phyloP scores from a whole-genome alignment of 2,797 vertebrate species.

The Acanthurus leucopareius region DNA sequence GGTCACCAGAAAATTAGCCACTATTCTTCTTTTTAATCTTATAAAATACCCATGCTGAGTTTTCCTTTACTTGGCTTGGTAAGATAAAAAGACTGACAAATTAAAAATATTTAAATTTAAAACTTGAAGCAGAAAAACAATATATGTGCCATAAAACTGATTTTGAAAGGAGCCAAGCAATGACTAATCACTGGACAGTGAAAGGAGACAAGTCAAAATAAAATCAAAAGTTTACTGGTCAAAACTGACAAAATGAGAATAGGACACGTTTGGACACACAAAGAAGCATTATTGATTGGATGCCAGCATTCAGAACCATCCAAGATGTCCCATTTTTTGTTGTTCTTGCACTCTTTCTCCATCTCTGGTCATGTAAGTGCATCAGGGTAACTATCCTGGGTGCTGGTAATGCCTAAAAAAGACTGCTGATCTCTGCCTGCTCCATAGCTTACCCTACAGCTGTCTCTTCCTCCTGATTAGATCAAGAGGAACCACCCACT shows the following conservation, averaged over 20 bases:
- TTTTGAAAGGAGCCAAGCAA: constrained; percentile 40
- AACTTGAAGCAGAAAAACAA: constrained; percentile 39
- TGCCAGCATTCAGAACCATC: constrained; percentile 40
- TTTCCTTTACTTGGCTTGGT: constrained; percentile 18
- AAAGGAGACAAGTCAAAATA: constrained; percentile 64
- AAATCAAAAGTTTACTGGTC: constrained; percentile 59
- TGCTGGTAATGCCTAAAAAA: constrained; percentile 58
- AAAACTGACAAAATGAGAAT: constrained; percentile 46
- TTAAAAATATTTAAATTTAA: constrained; percentile 31
- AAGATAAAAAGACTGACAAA: constrained; percentile 33
- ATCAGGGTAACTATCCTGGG: constrained; percentile 37
- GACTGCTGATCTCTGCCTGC: constrained; percentile 27
- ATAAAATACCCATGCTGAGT: constrained; percentile 23
- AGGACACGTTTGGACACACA: constrained; percentile 1
- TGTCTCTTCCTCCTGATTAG: constrained; percentile 46
- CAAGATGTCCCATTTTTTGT: constrained; percentile 24
- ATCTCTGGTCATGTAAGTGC: constrained; percentile 20
- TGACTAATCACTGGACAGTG: constrained; percentile 69
- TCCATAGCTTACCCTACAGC: constrained; percentile 30
- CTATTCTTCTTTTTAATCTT: constrained; percentile 20
- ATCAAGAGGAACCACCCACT: constrained; percentile 54
- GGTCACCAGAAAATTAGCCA: constrained; percentile 34
- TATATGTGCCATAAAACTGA: constrained; percentile 37
- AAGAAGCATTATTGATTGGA: constrained; percentile 26
- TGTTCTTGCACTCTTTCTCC: constrained; percentile 33